These are phyloP conservation scores for Gasterosteus aculeatus DNA, from an alignment of 2,113 vertebrate species.

Conservation along the genomic window DNA sequence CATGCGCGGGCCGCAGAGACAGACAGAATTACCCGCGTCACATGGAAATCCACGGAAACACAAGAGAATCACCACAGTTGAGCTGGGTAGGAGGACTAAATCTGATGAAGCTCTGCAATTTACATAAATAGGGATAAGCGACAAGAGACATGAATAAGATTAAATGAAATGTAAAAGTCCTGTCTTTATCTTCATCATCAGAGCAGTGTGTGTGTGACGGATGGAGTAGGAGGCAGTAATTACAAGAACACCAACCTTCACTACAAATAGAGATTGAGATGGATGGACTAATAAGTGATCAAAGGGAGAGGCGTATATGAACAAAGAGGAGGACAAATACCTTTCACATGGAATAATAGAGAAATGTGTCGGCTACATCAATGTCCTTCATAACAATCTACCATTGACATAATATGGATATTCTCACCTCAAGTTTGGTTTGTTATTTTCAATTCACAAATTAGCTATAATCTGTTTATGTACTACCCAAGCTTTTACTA, in stretches of 20 bases:
- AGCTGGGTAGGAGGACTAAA: conserved; percentile 49
- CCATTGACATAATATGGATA: neutral
- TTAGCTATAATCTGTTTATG: neutral
- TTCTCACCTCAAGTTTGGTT: neutral
- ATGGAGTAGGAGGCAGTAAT: conserved; percentile 58
- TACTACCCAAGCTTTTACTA: neutral
- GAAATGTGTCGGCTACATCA: neutral
- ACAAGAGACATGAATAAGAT: conserved; percentile 41
- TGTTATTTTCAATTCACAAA: neutral
- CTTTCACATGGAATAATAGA: neutral
- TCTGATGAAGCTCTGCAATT: conserved; percentile 68
- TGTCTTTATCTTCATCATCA: conserved; percentile 62
- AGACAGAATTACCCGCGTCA: conserved; percentile 50
- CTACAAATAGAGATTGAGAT: conserved; percentile 43
- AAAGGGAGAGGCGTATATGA: conserved; percentile 22
- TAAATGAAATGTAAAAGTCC: conserved; percentile 51
- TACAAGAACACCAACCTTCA: conserved; percentile 51
- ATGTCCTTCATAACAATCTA: neutral
- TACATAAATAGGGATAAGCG: conserved; percentile 59
- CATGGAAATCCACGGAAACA: conserved; percentile 63
- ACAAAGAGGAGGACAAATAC: neutral
- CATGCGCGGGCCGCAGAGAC: conserved; percentile 39
- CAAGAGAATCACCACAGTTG: conserved; percentile 50
- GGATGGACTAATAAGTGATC: conserved; percentile 40
- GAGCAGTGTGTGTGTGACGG: neutral